A percentile compares a stretch with the other conserved stretches of the same genome.
These are phyloP conservation scores for Orius laevigatus DNA, from an alignment of 1,140 invertebrate species.

Conservation along the genomic window DNA sequence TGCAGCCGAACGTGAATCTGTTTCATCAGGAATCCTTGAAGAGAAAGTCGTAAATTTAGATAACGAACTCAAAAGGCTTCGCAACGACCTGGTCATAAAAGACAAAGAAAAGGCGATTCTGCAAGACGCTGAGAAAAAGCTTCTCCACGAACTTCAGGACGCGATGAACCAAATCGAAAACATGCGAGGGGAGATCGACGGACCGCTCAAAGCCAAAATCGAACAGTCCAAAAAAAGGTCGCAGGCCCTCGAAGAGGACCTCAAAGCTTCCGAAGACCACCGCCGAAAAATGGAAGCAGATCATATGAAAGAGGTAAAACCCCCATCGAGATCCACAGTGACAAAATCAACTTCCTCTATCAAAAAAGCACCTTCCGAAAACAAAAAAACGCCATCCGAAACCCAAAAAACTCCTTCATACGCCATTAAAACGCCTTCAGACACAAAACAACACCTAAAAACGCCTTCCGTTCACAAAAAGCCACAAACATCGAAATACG, in stretches of 20 bases:
- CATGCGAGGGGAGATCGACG: constrained; percentile 14
- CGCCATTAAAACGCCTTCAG: no score
- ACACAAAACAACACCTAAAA: no score
- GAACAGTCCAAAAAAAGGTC: constrained; percentile 15
- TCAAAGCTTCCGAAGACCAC: background rate
- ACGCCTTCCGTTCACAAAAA: no score
- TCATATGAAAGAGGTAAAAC: constrained; percentile 7
- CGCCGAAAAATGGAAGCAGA: constrained; percentile 5
- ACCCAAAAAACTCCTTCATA: no score
- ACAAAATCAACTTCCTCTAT: no score
- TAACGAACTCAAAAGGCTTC: constrained; percentile 6
- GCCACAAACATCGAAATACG: no score
- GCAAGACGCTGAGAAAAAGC: constrained; percentile 13
- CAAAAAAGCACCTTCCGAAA: no score
- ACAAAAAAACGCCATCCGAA: no score
- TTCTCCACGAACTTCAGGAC: constrained; percentile 17
- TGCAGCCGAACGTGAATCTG: constrained; percentile 3
- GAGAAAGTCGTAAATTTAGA: constrained; percentile 14
- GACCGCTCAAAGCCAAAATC: constrained; percentile 15
- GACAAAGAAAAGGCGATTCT: constrained; percentile 19
- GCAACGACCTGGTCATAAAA: constrained; percentile 14
- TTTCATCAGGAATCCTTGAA: constrained; percentile 8
- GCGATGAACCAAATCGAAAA: constrained; percentile 14
- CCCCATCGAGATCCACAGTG: background rate
- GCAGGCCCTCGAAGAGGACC: constrained; percentile 15